Conservation (phyloP, 1,140 invertebrate genomes). For the Rhizoglyphus robini region DNA sequence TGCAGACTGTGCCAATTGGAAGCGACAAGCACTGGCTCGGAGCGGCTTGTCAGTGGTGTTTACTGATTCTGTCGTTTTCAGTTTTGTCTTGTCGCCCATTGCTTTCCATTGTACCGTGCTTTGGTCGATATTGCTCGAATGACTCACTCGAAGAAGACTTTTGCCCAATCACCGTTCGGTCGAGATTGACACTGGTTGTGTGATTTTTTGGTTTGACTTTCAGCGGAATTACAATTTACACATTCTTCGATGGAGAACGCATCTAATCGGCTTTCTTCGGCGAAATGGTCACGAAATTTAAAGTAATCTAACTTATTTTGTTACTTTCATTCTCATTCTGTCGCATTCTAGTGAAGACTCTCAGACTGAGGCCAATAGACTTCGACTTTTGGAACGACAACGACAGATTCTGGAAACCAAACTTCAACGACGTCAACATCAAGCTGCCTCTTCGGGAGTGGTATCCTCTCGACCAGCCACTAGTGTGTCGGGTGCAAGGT, state of each 20-base stretch:
- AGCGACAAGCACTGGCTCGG: too few species aligned
- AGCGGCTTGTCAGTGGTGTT: too few species aligned
- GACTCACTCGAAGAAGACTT: too few species aligned
- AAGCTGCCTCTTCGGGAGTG: not conserved
- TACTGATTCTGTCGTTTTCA: too few species aligned
- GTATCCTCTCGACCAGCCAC: not conserved
- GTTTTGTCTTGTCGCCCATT: too few species aligned
- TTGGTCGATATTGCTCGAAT: too few species aligned
- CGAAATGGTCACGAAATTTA: conserved; percentile 24
- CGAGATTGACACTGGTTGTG: too few species aligned
- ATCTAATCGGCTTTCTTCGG: conserved; percentile 5
- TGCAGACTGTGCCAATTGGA: too few species aligned
- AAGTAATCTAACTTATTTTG: conserved; percentile 15
- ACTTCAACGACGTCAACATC: conserved; percentile 19
- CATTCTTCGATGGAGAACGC: not conserved
- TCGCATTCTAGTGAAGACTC: conserved; percentile 18
- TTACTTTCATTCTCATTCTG: not conserved
- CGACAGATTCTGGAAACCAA: conserved; percentile 21
- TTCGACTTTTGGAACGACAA: conserved; percentile 19
- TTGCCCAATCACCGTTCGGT: too few species aligned
- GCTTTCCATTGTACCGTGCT: too few species aligned
- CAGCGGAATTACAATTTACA: too few species aligned
- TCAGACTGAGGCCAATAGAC: conserved; percentile 19
- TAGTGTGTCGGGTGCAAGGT: not conserved
- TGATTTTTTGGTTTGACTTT: too few species aligned